Conservation (phyloP, 2,888 invertebrate genomes). For the Sinodicranocentrus sp. region DNA sequence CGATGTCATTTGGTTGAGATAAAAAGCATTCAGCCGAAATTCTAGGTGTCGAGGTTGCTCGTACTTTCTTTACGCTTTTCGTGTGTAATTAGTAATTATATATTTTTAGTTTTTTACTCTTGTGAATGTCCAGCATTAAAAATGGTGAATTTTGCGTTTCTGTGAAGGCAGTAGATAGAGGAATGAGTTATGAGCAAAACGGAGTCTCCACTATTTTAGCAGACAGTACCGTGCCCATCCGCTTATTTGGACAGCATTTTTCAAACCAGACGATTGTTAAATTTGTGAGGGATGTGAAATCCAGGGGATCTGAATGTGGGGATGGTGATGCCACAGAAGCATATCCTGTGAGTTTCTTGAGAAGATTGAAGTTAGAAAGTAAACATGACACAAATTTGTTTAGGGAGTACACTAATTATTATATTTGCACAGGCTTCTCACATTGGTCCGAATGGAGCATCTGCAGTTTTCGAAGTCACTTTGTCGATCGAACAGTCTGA, state of each 20-base stretch:
- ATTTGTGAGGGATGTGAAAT: slow-evolving; percentile 72
- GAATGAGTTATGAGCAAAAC: slow-evolving; percentile 72
- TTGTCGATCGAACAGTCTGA: slow-evolving; percentile 69
- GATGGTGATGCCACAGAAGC: slow-evolving; percentile 69
- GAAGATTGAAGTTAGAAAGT: no score
- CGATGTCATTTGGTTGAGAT: not conserved
- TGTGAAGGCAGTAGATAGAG: slow-evolving; percentile 72
- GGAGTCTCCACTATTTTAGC: slow-evolving; percentile 73
- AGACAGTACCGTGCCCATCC: slow-evolving; percentile 67
- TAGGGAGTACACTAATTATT: no score
- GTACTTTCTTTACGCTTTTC: not conserved
- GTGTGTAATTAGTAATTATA: not conserved
- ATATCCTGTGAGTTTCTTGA: slow-evolving; percentile 64
- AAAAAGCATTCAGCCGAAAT: not conserved
- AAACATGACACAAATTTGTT: no score
- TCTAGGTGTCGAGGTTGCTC: no score
- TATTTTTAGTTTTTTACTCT: not conserved
- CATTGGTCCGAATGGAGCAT: slow-evolving; percentile 67
- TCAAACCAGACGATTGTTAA: slow-evolving; percentile 74
- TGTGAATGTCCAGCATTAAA: not conserved
- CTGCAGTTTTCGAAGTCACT: slow-evolving; percentile 64
- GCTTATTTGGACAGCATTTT: slow-evolving; percentile 74
- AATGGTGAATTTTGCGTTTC: no score
- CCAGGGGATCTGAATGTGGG: slow-evolving; percentile 71
- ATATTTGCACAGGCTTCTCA: slow-evolving; percentile 60